Evolutionary conservation across 1,140 invertebrate genomes (phyloP).

Genomic region (Planococcus citri): DNA sequence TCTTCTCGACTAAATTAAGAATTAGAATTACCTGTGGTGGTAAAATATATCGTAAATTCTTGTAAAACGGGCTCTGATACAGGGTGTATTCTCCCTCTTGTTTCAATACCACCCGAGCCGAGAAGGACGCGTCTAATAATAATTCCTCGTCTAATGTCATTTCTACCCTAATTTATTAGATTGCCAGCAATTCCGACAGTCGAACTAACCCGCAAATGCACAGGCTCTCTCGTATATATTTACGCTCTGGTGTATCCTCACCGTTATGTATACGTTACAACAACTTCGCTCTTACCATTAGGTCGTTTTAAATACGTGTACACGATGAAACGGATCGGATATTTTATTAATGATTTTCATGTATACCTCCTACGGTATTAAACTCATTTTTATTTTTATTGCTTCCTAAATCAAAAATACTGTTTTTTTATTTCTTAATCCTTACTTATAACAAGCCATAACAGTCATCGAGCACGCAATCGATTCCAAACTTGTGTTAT

Average conservation of each 20-base stretch:
- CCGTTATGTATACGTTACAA: too few species aligned
- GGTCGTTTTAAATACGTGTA: slow-evolving; percentile 5
- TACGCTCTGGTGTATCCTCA: too few species aligned
- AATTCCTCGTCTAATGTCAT: slow-evolving; percentile 18
- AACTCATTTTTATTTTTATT: background rate
- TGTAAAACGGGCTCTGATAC: background rate
- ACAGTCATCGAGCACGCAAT: background rate
- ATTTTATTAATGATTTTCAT: background rate
- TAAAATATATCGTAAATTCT: too few species aligned
- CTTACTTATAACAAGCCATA: background rate
- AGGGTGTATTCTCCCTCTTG: background rate
- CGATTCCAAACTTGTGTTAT: background rate
- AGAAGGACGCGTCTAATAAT: slow-evolving; percentile 8
- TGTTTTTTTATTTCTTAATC: background rate
- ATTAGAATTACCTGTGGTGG: too few species aligned
- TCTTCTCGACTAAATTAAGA: too few species aligned
- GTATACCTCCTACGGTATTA: background rate
- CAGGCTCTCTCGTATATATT: too few species aligned
- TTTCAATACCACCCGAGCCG: background rate
- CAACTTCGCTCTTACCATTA: too few species aligned
- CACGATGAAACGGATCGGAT: background rate
- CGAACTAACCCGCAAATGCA: slow-evolving; percentile 5
- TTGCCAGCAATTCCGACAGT: slow-evolving; percentile 1
- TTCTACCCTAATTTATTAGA: slow-evolving; percentile 18
- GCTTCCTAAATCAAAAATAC: background rate